Evolutionary conservation across 2,888 invertebrate genomes (phyloP), one percentile per base, ranked within the genome.

Genomic region (Nematopogon swammerdamellus): DNA sequence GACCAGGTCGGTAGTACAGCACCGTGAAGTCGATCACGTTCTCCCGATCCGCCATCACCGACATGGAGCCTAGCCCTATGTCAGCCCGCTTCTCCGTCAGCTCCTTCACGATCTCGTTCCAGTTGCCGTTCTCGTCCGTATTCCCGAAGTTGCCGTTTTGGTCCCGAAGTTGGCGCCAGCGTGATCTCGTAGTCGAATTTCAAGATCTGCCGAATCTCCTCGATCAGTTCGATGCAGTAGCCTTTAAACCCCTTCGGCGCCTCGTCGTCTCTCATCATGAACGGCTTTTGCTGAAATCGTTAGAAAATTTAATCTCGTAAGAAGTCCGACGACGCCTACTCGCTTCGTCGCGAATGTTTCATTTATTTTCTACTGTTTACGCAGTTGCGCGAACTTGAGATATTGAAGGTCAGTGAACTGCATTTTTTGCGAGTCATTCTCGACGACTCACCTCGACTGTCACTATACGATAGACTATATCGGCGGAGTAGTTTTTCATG

Each of bases 11-110:
- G 70, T 98, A 98, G 68, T 95, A 98, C 0, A 98, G 97, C 0
- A 98, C 95, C 0, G 98, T 98, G 67, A 97, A 98, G 71, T 98
- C 98, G 1, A 98, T 94, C 0, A 97, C 95, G 62, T 93, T 94
- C 72, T 97, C 97, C 36, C 98, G 80, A 59, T 97, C 97, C 0
- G 97, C 97, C 95, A 97, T 97, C 0, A 98, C 97, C 0, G 96
- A 95, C 64, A 98, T 82, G 0, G 97, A 92, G 1, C 95, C 94
- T 8, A 98, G 70, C 0, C 93, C 97, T 56, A 98, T 95, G 64
- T 98, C 97, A 0, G 97, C 97, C 59, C 86, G 84, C 81, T 93
- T 90, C 59, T 91, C 89, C 50, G 89, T 85, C 18, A 93, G 71
- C 62, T 90, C 92, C 62, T 85, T 87, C 18, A 95, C 88, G 70